Conservation (phyloP, 2,888 invertebrate genomes). For the Oscheius sp. region DNA sequence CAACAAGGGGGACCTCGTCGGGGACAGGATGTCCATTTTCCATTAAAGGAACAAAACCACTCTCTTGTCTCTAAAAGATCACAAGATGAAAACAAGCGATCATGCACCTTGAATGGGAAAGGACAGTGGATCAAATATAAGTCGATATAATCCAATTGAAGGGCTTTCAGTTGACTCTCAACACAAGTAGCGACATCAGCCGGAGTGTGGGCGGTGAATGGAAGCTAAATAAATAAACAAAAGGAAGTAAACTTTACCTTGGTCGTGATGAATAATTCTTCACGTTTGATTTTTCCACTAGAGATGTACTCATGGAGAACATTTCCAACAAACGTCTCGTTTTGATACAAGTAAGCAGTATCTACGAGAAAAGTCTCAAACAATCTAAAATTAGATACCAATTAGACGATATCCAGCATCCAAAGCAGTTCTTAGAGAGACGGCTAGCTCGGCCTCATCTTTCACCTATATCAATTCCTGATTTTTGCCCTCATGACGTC, state of each 20-base stretch:
- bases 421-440: conserved; percentile 61
- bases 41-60: conserved; percentile 34
- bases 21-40: conserved; percentile 37
- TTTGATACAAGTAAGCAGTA: conserved; percentile 76
- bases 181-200: conserved; percentile 45
- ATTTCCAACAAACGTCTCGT: conserved; percentile 79
- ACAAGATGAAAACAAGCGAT: not conserved
- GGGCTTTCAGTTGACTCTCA: conserved; percentile 52
- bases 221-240: conserved; percentile 34
- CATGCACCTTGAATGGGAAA: conserved; percentile 37
- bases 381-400: conserved; percentile 74
- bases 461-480: conserved; percentile 41
- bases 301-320: conserved; percentile 78
- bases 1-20: conserved; percentile 45
- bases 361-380: conserved; percentile 30
- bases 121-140: conserved; percentile 60
- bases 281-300: conserved; percentile 74
- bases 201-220: conserved; percentile 52
- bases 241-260: conserved; percentile 41
- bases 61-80: conserved; percentile 37
- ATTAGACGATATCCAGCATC: conserved; percentile 68
- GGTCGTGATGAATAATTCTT: conserved; percentile 64
- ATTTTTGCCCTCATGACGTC: no score
- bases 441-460: conserved; percentile 48
- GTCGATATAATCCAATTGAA: conserved; percentile 57